Conservation (phyloP, 2,797 vertebrate species). For the Paedocypris micromegethes region DNA sequence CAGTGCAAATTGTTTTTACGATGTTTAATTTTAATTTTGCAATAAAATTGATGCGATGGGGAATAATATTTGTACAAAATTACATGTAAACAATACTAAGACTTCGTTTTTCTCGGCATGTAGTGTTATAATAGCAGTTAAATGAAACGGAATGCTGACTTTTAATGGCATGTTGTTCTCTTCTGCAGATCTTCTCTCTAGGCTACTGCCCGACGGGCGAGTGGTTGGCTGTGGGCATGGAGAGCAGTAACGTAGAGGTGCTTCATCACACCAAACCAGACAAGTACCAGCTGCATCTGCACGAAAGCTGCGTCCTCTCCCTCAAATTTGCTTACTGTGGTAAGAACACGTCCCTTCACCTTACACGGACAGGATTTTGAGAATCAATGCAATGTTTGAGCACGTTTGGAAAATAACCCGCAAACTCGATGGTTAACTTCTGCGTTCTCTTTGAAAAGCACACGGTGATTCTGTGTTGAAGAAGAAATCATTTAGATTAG, state of each 20-base stretch:
- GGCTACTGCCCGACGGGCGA: constrained; percentile 94
- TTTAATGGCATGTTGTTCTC: not conserved
- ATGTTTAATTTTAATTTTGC: too few species aligned
- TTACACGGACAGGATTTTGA: not conserved
- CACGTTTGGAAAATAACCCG: too few species aligned
- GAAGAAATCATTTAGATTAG: constrained; percentile 49
- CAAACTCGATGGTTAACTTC: too few species aligned
- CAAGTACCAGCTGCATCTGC: constrained; percentile 96
- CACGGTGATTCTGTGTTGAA: constrained; percentile 65
- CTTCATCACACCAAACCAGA: constrained; percentile 93
- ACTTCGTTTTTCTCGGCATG: too few species aligned
- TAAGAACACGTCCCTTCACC: constrained; percentile 55
- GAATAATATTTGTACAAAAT: too few species aligned
- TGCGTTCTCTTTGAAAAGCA: not conserved
- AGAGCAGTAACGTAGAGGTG: constrained; percentile 95
- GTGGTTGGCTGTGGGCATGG: constrained; percentile 95
- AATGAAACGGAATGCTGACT: too few species aligned
- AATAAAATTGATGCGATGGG: too few species aligned
- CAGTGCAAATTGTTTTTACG: too few species aligned
- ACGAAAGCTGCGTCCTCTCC: constrained; percentile 94
- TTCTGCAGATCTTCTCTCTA: constrained; percentile 85
- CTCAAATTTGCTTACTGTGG: constrained; percentile 96
- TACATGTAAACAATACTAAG: too few species aligned
- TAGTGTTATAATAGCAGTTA: too few species aligned
- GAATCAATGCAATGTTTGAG: not conserved